A percentile compares a stretch with the other conserved stretches of the same genome.
Conservation (phyloP, 2,113 vertebrate species). For the Sorex fumeus region DNA sequence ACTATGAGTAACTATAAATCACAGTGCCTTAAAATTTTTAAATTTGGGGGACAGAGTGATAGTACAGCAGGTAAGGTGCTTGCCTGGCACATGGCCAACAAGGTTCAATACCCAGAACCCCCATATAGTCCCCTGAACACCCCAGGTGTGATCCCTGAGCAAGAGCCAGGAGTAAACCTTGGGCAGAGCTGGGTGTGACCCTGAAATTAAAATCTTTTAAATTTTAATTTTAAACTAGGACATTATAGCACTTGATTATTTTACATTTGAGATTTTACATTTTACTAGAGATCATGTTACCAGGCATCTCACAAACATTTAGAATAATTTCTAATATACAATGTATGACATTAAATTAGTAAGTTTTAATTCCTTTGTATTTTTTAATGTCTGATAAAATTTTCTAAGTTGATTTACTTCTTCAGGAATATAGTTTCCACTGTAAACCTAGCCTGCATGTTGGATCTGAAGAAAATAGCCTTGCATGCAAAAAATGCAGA, state of each 20-base stretch:
- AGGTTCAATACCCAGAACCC: too few species aligned
- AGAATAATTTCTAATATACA: slow-evolving; percentile 37
- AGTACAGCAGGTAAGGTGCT: too few species aligned
- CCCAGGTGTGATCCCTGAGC: too few species aligned
- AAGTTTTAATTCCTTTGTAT: neutral
- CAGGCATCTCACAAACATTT: neutral
- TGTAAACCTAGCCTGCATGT: slow-evolving; percentile 95
- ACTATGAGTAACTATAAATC: too few species aligned
- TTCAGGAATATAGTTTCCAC: slow-evolving; percentile 98
- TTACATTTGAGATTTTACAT: neutral
- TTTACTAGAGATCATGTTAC: neutral
- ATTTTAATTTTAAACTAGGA: slow-evolving; percentile 52
- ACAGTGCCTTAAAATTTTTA: too few species aligned
- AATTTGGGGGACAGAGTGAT: too few species aligned
- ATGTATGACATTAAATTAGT: slow-evolving; percentile 5
- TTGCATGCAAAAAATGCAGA: slow-evolving; percentile 98
- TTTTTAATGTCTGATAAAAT: neutral
- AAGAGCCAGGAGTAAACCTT: too few species aligned
- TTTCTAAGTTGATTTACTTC: slow-evolving; percentile 65
- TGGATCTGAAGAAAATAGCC: slow-evolving; percentile 98
- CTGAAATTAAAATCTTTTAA: neutral
- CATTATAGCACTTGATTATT: slow-evolving; percentile 7
- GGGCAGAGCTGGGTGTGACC: too few species aligned
- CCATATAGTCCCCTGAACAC: too few species aligned
- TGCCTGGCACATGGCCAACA: too few species aligned